phyloP scores from a whole-genome alignment of 2,797 vertebrate genomes.

The Sciurus vulgaris region DNA sequence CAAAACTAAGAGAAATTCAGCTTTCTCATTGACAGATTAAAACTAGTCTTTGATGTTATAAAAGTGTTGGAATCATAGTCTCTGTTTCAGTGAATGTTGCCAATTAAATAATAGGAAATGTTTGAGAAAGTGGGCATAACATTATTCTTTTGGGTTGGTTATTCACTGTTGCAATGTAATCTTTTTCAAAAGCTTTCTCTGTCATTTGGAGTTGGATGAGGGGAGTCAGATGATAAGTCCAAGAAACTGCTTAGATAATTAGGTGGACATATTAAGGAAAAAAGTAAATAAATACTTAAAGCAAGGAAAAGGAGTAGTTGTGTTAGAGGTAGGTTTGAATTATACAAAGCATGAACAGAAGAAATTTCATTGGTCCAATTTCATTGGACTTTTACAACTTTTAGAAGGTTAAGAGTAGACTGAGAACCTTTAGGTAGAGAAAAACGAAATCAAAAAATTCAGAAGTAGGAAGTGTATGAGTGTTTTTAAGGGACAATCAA shows the following conservation, averaged over 20 bases:
- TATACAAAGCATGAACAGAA: not conserved
- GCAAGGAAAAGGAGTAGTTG: not conserved
- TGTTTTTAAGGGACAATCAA: not conserved
- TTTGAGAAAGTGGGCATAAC: not conserved
- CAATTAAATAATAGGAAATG: not conserved
- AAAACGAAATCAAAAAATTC: not conserved
- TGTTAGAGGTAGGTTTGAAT: not conserved
- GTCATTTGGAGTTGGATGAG: not conserved
- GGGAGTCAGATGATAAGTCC: not conserved
- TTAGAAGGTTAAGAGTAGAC: not conserved
- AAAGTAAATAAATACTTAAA: not conserved
- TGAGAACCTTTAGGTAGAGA: fast-evolving
- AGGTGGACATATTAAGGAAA: not conserved
- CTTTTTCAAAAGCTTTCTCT: not conserved
- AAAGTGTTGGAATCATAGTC: not conserved
- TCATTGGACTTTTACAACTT: not conserved
- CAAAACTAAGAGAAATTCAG: not conserved
- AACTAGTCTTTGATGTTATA: not conserved
- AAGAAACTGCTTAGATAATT: not conserved
- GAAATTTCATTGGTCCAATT: not conserved
- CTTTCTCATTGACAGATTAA: not conserved
- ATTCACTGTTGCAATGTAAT: not conserved
- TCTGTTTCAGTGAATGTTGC: not conserved
- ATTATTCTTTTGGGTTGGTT: not conserved
- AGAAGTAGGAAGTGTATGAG: not conserved